These are phyloP conservation scores for Ametastegia equiseti DNA, from an alignment of 2,888 invertebrate species.

Conservation along the genomic window DNA sequence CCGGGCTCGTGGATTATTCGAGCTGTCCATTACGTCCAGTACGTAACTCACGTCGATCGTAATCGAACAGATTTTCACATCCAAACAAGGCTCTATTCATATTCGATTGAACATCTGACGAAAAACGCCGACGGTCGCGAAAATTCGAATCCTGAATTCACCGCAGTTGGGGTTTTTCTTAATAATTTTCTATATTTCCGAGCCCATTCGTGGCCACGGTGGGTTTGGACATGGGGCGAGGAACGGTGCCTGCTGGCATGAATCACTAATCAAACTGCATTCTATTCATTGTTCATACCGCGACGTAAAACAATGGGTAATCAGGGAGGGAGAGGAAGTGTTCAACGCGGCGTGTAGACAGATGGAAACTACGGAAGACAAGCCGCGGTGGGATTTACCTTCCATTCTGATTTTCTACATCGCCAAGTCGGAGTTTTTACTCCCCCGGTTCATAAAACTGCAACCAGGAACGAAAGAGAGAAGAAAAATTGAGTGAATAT, in stretches of 20 bases:
- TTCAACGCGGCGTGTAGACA: not conserved
- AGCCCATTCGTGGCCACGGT: too few relatives aligned
- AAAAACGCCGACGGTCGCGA: too few relatives aligned
- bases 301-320: slow-evolving; percentile 28
- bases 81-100: too few relatives aligned
- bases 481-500: too few relatives aligned
- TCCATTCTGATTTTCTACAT: not conserved
- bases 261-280: slow-evolving; percentile 34
- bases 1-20: not conserved
- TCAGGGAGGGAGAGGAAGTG: not conserved
- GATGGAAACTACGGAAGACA: not conserved
- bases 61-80: too few relatives aligned
- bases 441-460: not conserved
- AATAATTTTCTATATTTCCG: not conserved
- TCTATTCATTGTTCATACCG: slow-evolving; percentile 13
- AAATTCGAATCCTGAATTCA: not conserved
- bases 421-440: not conserved
- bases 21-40: not conserved
- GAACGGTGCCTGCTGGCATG: not conserved
- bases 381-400: not conserved
- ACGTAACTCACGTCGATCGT: too few relatives aligned
- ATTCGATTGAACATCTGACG: too few relatives aligned
- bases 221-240: too few relatives aligned
- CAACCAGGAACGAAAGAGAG: too few relatives aligned
- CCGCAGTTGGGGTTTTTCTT: not conserved